Evolutionary conservation across 2,888 invertebrate genomes (phyloP), one percentile per base, ranked within the genome.

Genomic region (Micropterix aruncella): DNA sequence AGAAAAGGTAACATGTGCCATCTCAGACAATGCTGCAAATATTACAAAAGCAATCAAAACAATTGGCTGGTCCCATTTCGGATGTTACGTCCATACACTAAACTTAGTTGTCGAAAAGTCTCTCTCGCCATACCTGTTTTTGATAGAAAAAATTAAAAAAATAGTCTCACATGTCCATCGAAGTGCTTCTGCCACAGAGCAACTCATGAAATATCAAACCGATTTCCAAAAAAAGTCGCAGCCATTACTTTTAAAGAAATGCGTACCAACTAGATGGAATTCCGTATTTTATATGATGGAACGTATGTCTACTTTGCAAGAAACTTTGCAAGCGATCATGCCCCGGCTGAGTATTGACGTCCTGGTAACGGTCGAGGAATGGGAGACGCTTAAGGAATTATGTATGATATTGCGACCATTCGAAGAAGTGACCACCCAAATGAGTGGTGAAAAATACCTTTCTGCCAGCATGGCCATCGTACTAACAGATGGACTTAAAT

Each of bases 121-220:
- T 9, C 18, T 51, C 9, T 40, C 43, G 42, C 14, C 16, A 38
- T 36, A 44, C 12, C 43, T 40, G 40, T 27, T 49, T 39, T 7
- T 18, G 4, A 16, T 19, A 16, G 19, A 46, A 14, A 53, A 54
- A 47, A 42, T 53, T 15, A 51, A 48, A 40, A 40, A 14, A 12
- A 47, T 54, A 19, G 52, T 55, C 2, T 37, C 27, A 2, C 49
- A 54, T 49, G 55, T 56, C 41, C 54, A 52, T 47, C 48, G 51
- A 43, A 56, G 54, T 42, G 37, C 48, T 43, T 7, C 19, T 37
- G 38, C 53, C 43, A 42, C 52, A 19, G 43, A 50, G 37, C 51
- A 56, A 48, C 46, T 53, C 4, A n/a, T 48, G 9, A 47, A 45
- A 19, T 47, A 44, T 38, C 48, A 48, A 16, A 38, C 36, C 9